A percentile compares a stretch with the other conserved stretches of the same genome.
Conservation (phyloP, 2,888 invertebrate species). For the Drosophila anceps region DNA sequence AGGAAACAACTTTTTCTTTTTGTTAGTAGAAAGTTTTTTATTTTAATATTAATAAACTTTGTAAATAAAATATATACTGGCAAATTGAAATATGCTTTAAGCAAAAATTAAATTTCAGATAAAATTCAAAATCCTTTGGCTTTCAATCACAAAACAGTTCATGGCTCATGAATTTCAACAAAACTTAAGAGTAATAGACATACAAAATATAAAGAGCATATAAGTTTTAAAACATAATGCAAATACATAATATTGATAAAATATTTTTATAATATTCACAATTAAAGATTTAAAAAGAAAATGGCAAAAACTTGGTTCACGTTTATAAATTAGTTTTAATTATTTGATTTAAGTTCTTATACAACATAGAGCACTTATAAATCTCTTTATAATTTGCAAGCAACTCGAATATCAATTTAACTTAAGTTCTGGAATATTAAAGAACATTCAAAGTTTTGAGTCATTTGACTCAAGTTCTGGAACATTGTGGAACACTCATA, state of each 20-base stretch:
- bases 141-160: not conserved
- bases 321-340: not conserved
- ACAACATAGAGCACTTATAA: not conserved
- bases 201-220: too few relatives aligned
- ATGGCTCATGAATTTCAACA: not conserved
- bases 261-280: too few relatives aligned
- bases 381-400: not conserved
- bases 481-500: not conserved
- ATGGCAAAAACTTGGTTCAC: not conserved
- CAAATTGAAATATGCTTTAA: not conserved
- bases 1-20: slow-evolving; percentile 5
- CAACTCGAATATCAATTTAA: not conserved
- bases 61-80: not conserved
- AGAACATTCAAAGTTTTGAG: not conserved
- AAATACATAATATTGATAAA: too few relatives aligned
- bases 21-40: not conserved
- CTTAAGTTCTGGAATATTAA: not conserved
- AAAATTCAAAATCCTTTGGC: not conserved
- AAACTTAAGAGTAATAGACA: not conserved
- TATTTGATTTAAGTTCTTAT: not conserved
- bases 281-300: not conserved
- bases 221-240: too few relatives aligned
- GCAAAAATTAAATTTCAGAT: too few relatives aligned
- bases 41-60: not conserved
- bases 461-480: not conserved